Base-by-base conservation (phyloP, 2,888 invertebrate species). In the Cyaniris semiargus region DNA sequence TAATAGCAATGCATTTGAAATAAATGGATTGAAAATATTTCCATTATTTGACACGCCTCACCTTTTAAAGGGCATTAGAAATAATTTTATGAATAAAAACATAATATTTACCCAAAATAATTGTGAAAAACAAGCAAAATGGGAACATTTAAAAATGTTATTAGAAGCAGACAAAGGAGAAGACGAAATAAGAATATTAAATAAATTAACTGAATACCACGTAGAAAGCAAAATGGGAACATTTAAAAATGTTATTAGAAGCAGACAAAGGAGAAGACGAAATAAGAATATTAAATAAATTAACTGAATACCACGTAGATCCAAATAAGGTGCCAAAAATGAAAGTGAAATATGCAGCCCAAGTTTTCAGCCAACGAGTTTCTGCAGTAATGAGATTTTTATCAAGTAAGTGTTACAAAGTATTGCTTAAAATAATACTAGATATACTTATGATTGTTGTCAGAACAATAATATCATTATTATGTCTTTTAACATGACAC, bases 11-110 rank as follows among this genome's bases (percentile, higher is more conserved):
- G 76, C 75, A 56, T 27, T 56, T 31, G 60, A 76, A 34, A 8
- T 76, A 1, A 21, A 76, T 34, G 18, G 18, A 34, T 15, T 60
- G 7, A 76, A 76, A 34, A 34, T 77, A 21, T 77, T 77, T 18
- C 77, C 77, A 5, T 53, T 77, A 13, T 77, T 75, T 34, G 77
- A 77, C 53, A 75, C 77, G 44, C 77, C 77, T 1, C 77, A 75
- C 38, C 38, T 38, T 38, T 53, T 18, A 60, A 60, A 60, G 60
- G 60, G 21, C 38, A 23, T 18, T 21, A 60, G 60, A 60, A 60
- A 60, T 60, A 60, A 60, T 60, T 60, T 60, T 7, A 27, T 70
- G 13, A 70, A 23, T 8, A 31, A 70, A 70, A 27, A 70, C 70
- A 27, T 27, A 70, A 27, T 15, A 15, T 70, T 70, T 70, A 70